Conservation (phyloP, 2,888 invertebrate species). For the Harpalus rubripes region DNA sequence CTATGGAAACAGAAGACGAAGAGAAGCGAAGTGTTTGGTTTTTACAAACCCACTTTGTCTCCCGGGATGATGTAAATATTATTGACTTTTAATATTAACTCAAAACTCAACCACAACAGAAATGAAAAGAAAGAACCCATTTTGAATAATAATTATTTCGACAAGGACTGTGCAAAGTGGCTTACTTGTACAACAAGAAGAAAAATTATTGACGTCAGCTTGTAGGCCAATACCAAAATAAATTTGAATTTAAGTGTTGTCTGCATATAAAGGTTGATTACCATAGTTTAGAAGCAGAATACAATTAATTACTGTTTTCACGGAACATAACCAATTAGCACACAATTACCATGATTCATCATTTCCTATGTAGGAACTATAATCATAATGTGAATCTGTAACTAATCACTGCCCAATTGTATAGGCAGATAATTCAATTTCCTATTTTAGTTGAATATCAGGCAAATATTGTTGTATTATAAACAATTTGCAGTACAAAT, state of each 20-base stretch:
- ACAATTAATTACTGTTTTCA: not conserved
- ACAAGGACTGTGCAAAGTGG: slow-evolving; percentile 21
- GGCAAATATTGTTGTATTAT: not conserved
- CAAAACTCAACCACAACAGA: slow-evolving; percentile 16
- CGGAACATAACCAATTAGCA: not conserved
- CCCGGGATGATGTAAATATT: slow-evolving; percentile 18
- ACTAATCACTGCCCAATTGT: not conserved
- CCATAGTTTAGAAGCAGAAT: not conserved
- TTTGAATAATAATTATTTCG: slow-evolving; percentile 48
- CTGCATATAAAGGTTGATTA: slow-evolving; percentile 27
- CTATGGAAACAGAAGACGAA: slow-evolving; percentile 5
- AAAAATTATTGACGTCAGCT: slow-evolving; percentile 13
- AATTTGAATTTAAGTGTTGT: slow-evolving; percentile 27
- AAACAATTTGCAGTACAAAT: not conserved
- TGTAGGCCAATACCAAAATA: not conserved
- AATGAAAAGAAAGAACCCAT: slow-evolving; percentile 23
- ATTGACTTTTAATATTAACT: slow-evolving; percentile 24
- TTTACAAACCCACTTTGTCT: slow-evolving; percentile 27
- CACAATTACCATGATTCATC: slow-evolving; percentile 17
- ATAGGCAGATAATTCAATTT: not conserved
- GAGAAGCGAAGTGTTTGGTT: slow-evolving; percentile 18
- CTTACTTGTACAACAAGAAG: slow-evolving; percentile 3
- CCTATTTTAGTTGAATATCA: not conserved
- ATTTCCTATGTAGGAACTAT: slow-evolving; percentile 1
- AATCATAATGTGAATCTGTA: not conserved